phyloP scores from a whole-genome alignment of 2,888 invertebrate species.

The Byasa hedistus region DNA sequence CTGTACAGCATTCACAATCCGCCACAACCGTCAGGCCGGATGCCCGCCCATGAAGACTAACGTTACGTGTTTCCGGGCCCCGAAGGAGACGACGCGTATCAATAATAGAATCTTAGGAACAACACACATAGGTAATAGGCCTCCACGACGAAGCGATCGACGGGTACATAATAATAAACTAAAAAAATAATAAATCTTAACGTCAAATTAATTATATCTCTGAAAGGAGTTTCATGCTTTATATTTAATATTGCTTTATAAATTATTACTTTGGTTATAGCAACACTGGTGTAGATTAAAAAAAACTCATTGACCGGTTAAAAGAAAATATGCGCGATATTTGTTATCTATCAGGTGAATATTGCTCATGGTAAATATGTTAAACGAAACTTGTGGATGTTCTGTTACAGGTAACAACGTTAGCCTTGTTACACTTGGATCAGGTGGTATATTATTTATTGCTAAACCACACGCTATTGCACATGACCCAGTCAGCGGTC shows the following conservation, averaged over 20 bases:
- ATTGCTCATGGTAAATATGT: no score
- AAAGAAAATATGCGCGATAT: no score
- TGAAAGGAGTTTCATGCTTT: no score
- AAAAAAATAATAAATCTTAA: no score
- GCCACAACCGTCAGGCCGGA: slow-evolving; percentile 19
- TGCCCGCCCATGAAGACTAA: slow-evolving; percentile 22
- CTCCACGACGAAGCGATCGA: slow-evolving; percentile 16
- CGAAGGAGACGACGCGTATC: slow-evolving; percentile 19
- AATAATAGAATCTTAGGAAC: slow-evolving; percentile 29
- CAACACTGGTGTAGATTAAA: no score
- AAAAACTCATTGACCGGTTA: no score
- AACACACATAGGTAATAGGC: slow-evolving; percentile 29
- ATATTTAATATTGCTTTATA: not conserved
- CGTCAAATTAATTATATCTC: no score
- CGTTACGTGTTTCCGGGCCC: slow-evolving; percentile 20
- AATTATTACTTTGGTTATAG: not conserved
- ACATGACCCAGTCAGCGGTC: not conserved
- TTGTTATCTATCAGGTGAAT: no score
- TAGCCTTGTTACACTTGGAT: no score
- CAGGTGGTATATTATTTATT: no score
- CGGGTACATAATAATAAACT: not conserved
- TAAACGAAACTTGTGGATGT: no score
- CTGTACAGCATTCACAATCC: not conserved
- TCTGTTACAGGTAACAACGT: no score
- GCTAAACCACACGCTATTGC: not conserved